phyloP scores from a whole-genome alignment of 2,888 invertebrate genomes.

The Fissipunctia ypsillon region DNA sequence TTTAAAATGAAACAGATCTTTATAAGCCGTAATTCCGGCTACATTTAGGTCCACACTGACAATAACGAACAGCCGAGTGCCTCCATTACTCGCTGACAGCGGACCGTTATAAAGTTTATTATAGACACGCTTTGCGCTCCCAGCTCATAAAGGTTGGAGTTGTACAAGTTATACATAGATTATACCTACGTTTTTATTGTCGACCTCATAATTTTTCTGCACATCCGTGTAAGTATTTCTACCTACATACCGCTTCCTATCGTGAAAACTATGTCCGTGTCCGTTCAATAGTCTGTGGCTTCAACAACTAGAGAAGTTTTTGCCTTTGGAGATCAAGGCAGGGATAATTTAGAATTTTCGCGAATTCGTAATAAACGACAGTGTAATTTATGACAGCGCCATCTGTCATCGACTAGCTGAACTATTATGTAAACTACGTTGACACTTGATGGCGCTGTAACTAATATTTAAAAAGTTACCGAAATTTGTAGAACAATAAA shows the following conservation, averaged over 20 bases:
- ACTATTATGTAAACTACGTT: neutral
- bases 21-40: slow-evolving; percentile 11
- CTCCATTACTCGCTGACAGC: slow-evolving; percentile 36
- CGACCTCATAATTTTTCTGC: neutral
- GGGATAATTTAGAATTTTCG: neutral
- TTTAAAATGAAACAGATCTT: neutral
- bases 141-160: neutral
- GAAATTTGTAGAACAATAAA: neutral
- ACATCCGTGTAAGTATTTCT: neutral
- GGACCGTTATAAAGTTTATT: slow-evolving; percentile 43
- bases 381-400: slow-evolving; percentile 20
- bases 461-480: neutral
- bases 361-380: neutral
- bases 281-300: neutral
- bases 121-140: slow-evolving; percentile 6
- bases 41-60: slow-evolving; percentile 21
- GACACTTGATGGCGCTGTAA: slow-evolving; percentile 33
- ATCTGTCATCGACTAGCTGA: neutral
- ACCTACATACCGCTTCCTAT: neutral
- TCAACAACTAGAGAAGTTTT: neutral
- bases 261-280: neutral
- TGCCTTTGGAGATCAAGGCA: neutral
- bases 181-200: neutral
- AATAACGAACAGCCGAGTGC: slow-evolving; percentile 24
- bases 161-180: slow-evolving; percentile 7